These are phyloP conservation scores for Melanogrammus aeglefinus DNA, from an alignment of 2,797 vertebrate genomes.

Conservation along the genomic window DNA sequence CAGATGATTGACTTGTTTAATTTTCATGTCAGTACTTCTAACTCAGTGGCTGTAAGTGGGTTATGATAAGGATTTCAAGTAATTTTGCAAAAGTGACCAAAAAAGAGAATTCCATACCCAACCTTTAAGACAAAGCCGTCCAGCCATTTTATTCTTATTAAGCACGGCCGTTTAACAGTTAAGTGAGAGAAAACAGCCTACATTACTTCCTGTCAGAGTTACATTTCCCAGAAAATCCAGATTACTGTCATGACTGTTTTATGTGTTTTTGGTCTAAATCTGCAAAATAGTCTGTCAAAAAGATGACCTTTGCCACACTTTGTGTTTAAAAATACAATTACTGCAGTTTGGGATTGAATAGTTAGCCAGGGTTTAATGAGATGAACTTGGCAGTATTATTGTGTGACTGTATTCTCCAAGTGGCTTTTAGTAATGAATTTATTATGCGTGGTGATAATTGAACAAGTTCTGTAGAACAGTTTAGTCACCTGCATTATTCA, in stretches of 20 bases:
- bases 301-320: background rate
- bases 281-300: background rate
- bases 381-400: conserved; percentile 38
- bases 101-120: no score
- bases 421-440: conserved; percentile 62
- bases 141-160: conserved; percentile 20
- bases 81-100: no score
- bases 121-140: background rate
- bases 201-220: background rate
- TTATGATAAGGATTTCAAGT: no score
- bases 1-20: no score
- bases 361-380: conserved; percentile 25
- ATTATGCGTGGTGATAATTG: conserved; percentile 70
- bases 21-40: no score
- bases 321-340: background rate
- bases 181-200: conserved; percentile 13
- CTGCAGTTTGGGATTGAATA: conserved; percentile 12
- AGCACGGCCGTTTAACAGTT: conserved; percentile 1
- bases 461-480: conserved; percentile 67
- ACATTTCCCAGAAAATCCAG: background rate
- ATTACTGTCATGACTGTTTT: background rate
- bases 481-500: conserved; percentile 69
- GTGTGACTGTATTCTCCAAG: conserved; percentile 58
- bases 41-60: no score
- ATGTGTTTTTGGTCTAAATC: no score